Conservation (phyloP, 2,888 invertebrate species). For the Cantharis rustica region DNA sequence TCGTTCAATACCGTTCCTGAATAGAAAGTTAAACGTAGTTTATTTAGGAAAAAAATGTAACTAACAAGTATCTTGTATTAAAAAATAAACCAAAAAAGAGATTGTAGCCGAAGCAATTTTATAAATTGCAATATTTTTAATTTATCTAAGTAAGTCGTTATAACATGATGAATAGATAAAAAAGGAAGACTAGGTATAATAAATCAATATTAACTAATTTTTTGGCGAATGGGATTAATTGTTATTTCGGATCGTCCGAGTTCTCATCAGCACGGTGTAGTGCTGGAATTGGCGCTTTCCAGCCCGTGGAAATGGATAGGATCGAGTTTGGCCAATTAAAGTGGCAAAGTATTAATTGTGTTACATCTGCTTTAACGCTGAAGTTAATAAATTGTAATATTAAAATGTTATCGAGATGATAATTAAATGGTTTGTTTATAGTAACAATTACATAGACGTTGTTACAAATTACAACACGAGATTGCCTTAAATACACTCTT, state of each 20-base stretch:
- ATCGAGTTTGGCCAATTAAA: too few species aligned
- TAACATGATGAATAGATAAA: not conserved
- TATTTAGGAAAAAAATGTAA: not conserved
- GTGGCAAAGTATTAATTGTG: not conserved
- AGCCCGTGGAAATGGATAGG: too few species aligned
- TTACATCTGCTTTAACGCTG: not conserved
- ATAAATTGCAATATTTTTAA: not conserved
- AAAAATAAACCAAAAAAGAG: not conserved
- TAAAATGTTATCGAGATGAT: not conserved
- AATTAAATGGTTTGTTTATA: not conserved
- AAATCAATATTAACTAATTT: not conserved
- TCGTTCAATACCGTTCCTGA: slow-evolving; percentile 32
- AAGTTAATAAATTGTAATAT: not conserved
- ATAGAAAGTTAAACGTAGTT: slow-evolving; percentile 16
- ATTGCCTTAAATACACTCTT: slow-evolving; percentile 16
- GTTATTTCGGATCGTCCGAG: not conserved
- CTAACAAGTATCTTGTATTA: not conserved
- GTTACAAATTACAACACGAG: not conserved
- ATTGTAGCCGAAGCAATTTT: not conserved
- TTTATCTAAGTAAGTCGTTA: not conserved
- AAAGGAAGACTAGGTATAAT: not conserved
- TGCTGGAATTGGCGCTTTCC: too few species aligned
- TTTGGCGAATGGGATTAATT: not conserved
- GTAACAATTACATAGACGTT: not conserved
- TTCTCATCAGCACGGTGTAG: not conserved